A percentile compares a stretch with the other conserved stretches of the same genome.
Conservation (phyloP, 1,140 invertebrate genomes). For the Bombus polaris region DNA sequence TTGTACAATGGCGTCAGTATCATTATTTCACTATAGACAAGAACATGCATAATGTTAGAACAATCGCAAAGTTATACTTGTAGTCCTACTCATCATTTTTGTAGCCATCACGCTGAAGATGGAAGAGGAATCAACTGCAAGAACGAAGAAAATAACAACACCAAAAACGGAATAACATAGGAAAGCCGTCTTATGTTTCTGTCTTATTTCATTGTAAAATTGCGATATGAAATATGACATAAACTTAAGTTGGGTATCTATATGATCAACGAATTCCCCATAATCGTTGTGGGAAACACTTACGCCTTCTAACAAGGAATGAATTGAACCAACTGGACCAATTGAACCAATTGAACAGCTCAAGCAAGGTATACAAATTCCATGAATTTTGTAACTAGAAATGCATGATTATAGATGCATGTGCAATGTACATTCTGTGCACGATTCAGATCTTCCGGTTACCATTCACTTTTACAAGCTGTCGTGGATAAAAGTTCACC, state of each 20-base stretch:
- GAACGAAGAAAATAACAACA: background rate
- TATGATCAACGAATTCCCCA: slow-evolving; percentile 73
- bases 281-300: background rate
- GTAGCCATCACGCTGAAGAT: too few relatives aligned
- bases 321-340: too few relatives aligned
- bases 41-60: background rate
- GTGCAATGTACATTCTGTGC: background rate
- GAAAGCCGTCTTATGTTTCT: slow-evolving; percentile 83
- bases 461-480: background rate
- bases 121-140: too few relatives aligned
- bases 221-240: slow-evolving; percentile 83
- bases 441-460: background rate
- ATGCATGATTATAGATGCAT: background rate
- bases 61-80: background rate
- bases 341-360: too few relatives aligned
- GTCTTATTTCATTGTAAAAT: slow-evolving; percentile 83
- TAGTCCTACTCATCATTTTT: background rate
- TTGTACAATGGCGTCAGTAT: slow-evolving; percentile 57
- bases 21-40: background rate
- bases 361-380: too few relatives aligned
- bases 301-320: too few relatives aligned
- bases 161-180: slow-evolving; percentile 69
- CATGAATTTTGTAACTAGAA: slow-evolving; percentile 8
- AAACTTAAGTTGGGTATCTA: slow-evolving; percentile 83
- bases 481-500: background rate